A percentile compares a stretch with the other conserved stretches of the same genome.
Evolutionary conservation across 2,113 vertebrate species (phyloP).

Genomic region (Fregata magnificens): DNA sequence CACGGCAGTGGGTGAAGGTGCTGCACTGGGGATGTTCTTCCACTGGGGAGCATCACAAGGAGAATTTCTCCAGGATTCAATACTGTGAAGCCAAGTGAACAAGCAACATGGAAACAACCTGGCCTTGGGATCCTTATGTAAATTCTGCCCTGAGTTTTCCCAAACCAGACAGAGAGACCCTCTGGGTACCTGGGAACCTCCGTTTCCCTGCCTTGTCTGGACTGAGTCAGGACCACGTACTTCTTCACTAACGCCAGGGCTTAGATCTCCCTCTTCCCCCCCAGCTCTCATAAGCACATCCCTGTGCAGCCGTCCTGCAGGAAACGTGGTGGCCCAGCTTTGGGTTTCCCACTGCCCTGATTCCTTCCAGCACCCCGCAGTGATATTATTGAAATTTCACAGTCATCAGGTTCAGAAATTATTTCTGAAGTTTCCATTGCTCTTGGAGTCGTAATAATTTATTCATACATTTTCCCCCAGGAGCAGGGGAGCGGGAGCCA

Average conservation of each 20-base stretch:
- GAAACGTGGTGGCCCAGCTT: neutral
- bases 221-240: neutral
- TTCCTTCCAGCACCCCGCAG: neutral
- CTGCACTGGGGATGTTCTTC: neutral
- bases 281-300: rapidly evolving
- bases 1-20: rapidly evolving
- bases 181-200: neutral
- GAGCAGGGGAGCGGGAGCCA: neutral
- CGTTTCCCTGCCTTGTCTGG: rapidly evolving
- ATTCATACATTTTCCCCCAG: neutral
- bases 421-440: constrained; percentile 29
- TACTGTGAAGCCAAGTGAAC: neutral
- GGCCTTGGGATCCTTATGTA: neutral
- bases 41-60: neutral
- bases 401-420: constrained; percentile 38
- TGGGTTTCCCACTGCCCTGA: neutral
- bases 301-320: neutral
- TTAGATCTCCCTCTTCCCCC: neutral
- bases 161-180: neutral
- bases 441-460: neutral
- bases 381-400: constrained; percentile 37
- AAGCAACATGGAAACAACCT: neutral
- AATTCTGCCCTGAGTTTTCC: neutral
- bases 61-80: neutral
- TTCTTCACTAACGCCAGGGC: neutral